These are phyloP conservation scores for Tinamus major DNA, from an alignment of 2,797 vertebrate species.

Conservation along the genomic window DNA sequence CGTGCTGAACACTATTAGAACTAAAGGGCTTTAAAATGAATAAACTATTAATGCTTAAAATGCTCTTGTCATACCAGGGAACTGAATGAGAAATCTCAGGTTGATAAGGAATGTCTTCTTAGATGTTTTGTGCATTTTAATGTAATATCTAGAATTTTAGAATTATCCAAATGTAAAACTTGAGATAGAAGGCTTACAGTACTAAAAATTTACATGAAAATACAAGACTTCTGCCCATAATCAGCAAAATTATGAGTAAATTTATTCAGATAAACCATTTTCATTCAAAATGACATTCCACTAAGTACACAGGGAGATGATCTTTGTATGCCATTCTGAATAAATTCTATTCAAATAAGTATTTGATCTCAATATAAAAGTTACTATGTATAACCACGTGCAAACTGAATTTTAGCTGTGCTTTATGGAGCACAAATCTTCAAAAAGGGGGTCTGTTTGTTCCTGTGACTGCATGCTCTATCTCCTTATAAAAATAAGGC, in stretches of 20 bases:
- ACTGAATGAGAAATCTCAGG: neutral
- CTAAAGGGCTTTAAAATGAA: neutral
- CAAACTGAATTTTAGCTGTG: constrained; percentile 60
- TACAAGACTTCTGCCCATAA: constrained; percentile 34
- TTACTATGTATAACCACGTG: constrained; percentile 47
- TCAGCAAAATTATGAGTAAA: constrained; percentile 63
- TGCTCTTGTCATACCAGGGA: neutral
- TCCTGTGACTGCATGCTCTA: neutral
- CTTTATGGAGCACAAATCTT: constrained; percentile 26
- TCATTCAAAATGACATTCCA: constrained; percentile 51
- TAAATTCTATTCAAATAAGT: constrained; percentile 60
- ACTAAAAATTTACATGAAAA: constrained; percentile 68
- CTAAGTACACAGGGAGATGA: constrained; percentile 55
- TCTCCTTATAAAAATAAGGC: neutral
- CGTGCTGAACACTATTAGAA: neutral
- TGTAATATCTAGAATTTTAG: constrained; percentile 9
- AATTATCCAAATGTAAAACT: constrained; percentile 40
- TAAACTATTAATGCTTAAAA: constrained; percentile 11
- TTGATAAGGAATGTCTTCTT: constrained; percentile 20
- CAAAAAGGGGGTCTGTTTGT: neutral
- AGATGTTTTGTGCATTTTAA: constrained; percentile 38
- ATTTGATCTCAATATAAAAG: constrained; percentile 61
- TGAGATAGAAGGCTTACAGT: constrained; percentile 14
- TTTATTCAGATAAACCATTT: constrained; percentile 67
- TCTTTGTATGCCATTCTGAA: constrained; percentile 50